Base-by-base conservation (phyloP, 2,888 invertebrate species). In the Rhingia rostrata region DNA sequence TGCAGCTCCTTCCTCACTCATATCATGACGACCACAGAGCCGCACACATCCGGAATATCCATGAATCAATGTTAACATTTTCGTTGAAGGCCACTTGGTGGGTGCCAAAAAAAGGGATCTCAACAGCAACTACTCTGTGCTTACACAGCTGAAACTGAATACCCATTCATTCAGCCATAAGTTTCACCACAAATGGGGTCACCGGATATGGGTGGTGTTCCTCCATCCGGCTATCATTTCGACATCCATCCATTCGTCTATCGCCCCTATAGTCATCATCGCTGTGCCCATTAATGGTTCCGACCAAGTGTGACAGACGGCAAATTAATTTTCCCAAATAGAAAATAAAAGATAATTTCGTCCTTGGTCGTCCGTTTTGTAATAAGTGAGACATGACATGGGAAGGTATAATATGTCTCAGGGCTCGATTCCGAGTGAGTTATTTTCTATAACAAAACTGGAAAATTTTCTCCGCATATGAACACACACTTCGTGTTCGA, bases 11-110 rank as follows among this genome's bases (percentile, higher is more conserved):
- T 12, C 4, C 4, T 10, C 7, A 33, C 43, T 32, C 33, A 51
- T 64, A 32, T 30, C 49, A 49, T 47, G 30, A 37, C 22, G 30
- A 35, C 4, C 35, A 49, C 30, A 12, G 1, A 39, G 51, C 43
- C 49, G 9, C 51, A n/a, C 58, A 45, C 49, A 64, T 37, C 14
- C 10, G 5, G 41, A 12, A 70, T 64, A 58, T 58, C 56, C 64
- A 54, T 67, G 73, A 67, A 80, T 61, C 67, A 64, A 61, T 58
- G 70, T 49, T 58, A 70, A 58, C 49, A 70, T 49, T 49, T 70
- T 58, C 41, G 41, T 12, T 6, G 33, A 32, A 5, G 30, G n/a
- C 33, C 33, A 37, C 39, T 74, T 47, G 22, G 58, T 41, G 49
- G 9, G 9, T 56, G 74, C 10, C 30, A 22, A 37, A 73, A n/a